Conservation (phyloP, 2,888 invertebrate species). For the Dastarcus helophoroides region DNA sequence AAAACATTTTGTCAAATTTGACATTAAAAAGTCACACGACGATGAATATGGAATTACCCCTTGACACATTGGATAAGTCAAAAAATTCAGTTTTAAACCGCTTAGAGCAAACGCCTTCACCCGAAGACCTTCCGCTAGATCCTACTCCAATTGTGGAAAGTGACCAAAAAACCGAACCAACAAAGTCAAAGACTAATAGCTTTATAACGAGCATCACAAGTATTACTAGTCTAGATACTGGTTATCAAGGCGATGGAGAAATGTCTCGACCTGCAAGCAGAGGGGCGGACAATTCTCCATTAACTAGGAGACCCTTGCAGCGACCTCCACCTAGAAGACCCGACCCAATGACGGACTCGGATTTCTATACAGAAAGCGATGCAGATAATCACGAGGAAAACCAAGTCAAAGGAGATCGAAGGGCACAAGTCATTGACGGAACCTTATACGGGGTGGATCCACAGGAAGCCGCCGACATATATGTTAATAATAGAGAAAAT, state of each 20-base stretch:
- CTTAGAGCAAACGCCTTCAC: constrained; percentile 72
- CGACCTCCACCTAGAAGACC: constrained; percentile 50
- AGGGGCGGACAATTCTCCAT: constrained; percentile 62
- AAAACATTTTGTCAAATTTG: constrained; percentile 43
- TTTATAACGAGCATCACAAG: constrained; percentile 84
- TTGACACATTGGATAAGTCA: constrained; percentile 34
- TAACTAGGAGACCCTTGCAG: constrained; percentile 39
- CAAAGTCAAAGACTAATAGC: constrained; percentile 54
- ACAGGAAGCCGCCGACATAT: constrained; percentile 41
- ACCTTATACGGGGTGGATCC: constrained; percentile 68
- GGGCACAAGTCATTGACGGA: constrained; percentile 79
- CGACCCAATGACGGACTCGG: constrained; percentile 85
- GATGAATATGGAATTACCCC: constrained; percentile 44
- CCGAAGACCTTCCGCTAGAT: constrained; percentile 74
- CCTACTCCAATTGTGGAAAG: constrained; percentile 52
- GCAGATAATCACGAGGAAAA: constrained; percentile 73
- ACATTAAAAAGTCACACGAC: constrained; percentile 49
- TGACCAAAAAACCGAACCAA: constrained; percentile 43
- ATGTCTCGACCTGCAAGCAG: constrained; percentile 79
- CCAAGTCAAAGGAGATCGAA: constrained; percentile 55
- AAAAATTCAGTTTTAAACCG: constrained; percentile 37
- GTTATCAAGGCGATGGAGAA: constrained; percentile 87
- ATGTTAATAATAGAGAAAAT: constrained; percentile 51
- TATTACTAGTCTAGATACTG: constrained; percentile 84
- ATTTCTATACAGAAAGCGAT: constrained; percentile 84